phyloP scores from a whole-genome alignment of 23 tunicate species.

The Aplidium turbinatum region DNA sequence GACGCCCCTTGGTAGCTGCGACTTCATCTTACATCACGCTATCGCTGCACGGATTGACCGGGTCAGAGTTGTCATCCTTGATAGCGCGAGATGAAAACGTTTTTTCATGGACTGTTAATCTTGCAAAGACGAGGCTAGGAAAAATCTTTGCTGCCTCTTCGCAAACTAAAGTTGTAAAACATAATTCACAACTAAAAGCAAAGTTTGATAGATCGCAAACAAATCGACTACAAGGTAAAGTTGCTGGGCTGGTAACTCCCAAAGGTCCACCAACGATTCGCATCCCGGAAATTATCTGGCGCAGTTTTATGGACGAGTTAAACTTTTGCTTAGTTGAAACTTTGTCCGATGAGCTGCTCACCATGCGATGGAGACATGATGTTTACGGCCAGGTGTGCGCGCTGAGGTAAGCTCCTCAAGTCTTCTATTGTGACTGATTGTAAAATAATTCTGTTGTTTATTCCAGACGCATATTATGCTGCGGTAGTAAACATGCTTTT shows the following conservation, averaged over 20 bases:
- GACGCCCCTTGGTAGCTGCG: conserved; percentile 45
- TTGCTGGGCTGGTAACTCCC: too few relatives aligned
- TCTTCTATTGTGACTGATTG: too few relatives aligned
- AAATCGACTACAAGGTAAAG: too few relatives aligned
- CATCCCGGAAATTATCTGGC: conserved; percentile 38
- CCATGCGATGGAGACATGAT: conserved; percentile 66
- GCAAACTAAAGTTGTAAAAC: too few relatives aligned
- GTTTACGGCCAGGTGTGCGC: conserved; percentile 26
- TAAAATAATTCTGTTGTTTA: too few relatives aligned
- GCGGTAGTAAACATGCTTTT: too few relatives aligned
- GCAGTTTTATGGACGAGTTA: conserved; percentile 28
- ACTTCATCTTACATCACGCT: conserved; percentile 40
- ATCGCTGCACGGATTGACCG: conserved; percentile 63
- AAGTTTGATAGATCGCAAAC: too few relatives aligned
- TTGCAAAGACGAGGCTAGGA: too few relatives aligned
- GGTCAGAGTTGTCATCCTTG: conserved; percentile 37
- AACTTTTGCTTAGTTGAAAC: conserved; percentile 42
- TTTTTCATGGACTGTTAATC: conserved; percentile 21
- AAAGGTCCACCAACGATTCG: neutral
- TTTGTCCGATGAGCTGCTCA: conserved; percentile 40
- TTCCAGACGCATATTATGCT: too few relatives aligned
- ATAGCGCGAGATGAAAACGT: conserved; percentile 52
- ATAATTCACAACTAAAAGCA: too few relatives aligned
- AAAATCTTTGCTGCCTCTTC: too few relatives aligned
- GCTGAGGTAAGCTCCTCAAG: conserved; percentile 2